phyloP scores from a whole-genome alignment of 2,797 vertebrate species.

The Naso thynnoides region DNA sequence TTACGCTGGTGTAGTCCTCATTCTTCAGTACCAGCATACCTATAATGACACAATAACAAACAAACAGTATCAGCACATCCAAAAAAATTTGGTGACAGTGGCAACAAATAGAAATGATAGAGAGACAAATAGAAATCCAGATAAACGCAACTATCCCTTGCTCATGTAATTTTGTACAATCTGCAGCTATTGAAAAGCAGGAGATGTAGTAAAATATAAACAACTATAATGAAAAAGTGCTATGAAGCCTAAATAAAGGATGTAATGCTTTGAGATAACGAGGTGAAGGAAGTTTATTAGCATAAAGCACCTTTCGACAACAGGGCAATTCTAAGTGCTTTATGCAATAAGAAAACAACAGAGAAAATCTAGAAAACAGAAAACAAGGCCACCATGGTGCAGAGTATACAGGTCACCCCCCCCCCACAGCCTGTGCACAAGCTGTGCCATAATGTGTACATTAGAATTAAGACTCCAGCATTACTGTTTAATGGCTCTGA shows the following conservation, averaged over 20 bases:
- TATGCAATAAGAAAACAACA: background rate
- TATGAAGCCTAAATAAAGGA: background rate
- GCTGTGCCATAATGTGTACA: slow-evolving; percentile 65
- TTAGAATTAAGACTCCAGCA: slow-evolving; percentile 69
- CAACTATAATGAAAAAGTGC: background rate
- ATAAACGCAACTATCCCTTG: background rate
- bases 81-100: too few species aligned
- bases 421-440: slow-evolving; percentile 22
- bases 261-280: background rate
- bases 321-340: background rate
- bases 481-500: slow-evolving; percentile 77
- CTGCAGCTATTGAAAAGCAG: background rate
- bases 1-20: background rate
- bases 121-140: too few species aligned
- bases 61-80: too few species aligned
- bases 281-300: background rate
- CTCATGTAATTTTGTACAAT: background rate
- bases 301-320: background rate
- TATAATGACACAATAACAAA: too few species aligned
- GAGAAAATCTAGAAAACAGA: slow-evolving; percentile 4
- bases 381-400: slow-evolving; percentile 34
- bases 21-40: too few species aligned
- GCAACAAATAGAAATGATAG: too few species aligned
- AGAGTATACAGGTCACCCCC: slow-evolving; percentile 38
- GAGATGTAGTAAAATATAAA: background rate